A percentile compares a stretch with the other conserved stretches of the same genome.
phyloP scores from a whole-genome alignment of 35 echinoderm and acorn worm species.

The Chiridota heheva region DNA sequence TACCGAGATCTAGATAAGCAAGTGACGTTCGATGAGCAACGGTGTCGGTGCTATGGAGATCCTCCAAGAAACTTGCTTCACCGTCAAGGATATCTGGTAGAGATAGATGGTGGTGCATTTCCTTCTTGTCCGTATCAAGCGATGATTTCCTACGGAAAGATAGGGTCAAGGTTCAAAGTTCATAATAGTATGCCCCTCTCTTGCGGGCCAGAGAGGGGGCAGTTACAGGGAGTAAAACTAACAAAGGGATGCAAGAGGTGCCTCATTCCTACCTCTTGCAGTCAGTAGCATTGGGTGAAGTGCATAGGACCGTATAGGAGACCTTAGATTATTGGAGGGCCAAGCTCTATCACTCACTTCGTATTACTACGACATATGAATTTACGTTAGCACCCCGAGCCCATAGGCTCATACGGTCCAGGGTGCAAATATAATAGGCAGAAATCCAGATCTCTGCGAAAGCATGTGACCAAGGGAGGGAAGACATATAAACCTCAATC shows the following conservation, averaged over 20 bases:
- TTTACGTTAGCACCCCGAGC: too few species aligned
- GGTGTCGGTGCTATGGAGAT: slow-evolving; percentile 56
- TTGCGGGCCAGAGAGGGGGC: neutral
- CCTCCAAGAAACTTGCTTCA: slow-evolving; percentile 87
- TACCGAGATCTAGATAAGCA: slow-evolving; percentile 64
- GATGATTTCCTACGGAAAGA: neutral
- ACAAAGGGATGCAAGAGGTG: neutral
- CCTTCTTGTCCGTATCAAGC: neutral
- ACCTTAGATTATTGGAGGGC: too few species aligned
- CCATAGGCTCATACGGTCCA: too few species aligned
- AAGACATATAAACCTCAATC: neutral
- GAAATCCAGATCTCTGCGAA: neutral
- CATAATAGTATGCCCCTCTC: neutral
- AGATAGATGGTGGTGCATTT: slow-evolving; percentile 51
- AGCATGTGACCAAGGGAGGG: neutral
- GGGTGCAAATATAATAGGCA: neutral
- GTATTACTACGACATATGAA: too few species aligned
- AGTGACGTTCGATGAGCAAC: slow-evolving; percentile 59
- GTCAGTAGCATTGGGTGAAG: too few species aligned
- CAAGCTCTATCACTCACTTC: too few species aligned
- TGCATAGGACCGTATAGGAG: too few species aligned
- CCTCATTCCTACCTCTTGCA: neutral
- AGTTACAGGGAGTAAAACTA: neutral
- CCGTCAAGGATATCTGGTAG: slow-evolving; percentile 80
- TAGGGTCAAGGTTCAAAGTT: neutral